Evolutionary conservation across 53 echinoderm and acorn worm genomes (phyloP).

Genomic region (Henricia sp.): DNA sequence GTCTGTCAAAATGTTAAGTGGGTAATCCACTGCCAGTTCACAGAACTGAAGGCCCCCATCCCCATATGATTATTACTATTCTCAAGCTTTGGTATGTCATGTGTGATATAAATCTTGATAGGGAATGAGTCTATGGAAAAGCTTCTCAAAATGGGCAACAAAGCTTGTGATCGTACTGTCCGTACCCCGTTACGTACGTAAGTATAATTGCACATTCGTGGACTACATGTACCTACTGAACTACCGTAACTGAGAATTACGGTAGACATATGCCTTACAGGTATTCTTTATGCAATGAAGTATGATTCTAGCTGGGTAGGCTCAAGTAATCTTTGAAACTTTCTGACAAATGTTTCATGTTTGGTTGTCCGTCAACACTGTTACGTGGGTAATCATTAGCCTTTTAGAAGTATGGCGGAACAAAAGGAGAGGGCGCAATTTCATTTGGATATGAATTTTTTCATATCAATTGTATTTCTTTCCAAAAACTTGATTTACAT

Average conservation of each 20-base stretch:
- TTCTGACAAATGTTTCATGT: constrained; percentile 26
- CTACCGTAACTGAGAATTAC: background rate
- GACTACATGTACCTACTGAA: background rate
- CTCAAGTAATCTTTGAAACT: background rate
- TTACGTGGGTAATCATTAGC: constrained; percentile 21
- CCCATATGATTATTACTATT: background rate
- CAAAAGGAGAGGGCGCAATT: too few relatives aligned
- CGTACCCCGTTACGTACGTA: constrained; percentile 10
- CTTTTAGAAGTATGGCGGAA: too few relatives aligned
- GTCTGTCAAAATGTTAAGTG: constrained; percentile 33
- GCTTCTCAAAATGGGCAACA: background rate
- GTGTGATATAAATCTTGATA: background rate
- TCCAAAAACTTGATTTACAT: too few relatives aligned
- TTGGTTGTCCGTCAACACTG: constrained; percentile 7
- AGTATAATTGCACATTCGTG: too few relatives aligned
- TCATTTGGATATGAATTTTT: background rate
- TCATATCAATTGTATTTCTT: background rate
- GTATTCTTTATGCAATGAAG: background rate
- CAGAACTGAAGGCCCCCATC: background rate
- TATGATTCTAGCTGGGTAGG: constrained; percentile 1
- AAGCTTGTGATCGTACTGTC: background rate
- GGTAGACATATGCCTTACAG: background rate
- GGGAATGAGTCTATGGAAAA: background rate
- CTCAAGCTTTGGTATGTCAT: background rate
- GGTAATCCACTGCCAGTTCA: constrained; percentile 5